phyloP scores from a whole-genome alignment of 2,888 invertebrate genomes.

The Zeuzera pyrina region DNA sequence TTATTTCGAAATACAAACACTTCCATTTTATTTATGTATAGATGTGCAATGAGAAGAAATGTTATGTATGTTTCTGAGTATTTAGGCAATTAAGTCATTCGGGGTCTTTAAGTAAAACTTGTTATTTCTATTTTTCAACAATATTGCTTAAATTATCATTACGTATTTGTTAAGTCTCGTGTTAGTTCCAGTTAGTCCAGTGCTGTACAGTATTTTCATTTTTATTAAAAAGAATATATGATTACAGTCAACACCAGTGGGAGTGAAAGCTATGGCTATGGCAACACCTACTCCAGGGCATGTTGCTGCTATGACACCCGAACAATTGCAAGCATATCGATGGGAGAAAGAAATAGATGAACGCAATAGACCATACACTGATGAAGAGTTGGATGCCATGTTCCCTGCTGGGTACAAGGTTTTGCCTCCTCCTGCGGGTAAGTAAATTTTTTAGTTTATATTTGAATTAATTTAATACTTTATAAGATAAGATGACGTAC shows the following conservation, averaged over 20 bases:
- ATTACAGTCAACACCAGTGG: constrained; percentile 83
- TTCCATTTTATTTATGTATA: no score
- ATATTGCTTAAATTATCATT: neutral
- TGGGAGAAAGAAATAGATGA: constrained; percentile 99
- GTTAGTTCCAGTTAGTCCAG: neutral
- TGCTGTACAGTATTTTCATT: no score
- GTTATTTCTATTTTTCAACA: constrained; percentile 1
- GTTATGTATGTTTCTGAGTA: no score
- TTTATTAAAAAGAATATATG: no score
- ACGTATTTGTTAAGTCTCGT: no score
- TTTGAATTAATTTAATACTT: constrained; percentile 5
- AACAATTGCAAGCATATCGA: constrained; percentile 97
- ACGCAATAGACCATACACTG: constrained; percentile 94
- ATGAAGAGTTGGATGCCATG: constrained; percentile 97
- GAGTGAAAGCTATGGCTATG: constrained; percentile 98
- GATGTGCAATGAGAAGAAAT: no score
- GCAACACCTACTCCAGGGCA: constrained; percentile 98
- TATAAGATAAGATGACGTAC: constrained; percentile 13
- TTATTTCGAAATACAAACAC: no score
- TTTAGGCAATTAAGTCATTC: no score
- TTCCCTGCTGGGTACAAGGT: constrained; percentile 99
- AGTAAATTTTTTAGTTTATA: constrained; percentile 20
- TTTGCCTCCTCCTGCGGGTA: constrained; percentile 93
- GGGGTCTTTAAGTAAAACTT: no score
- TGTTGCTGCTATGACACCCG: constrained; percentile 98